These are phyloP conservation scores for Mareca strepera DNA, from an alignment of 2,797 vertebrate genomes.

Conservation along the genomic window DNA sequence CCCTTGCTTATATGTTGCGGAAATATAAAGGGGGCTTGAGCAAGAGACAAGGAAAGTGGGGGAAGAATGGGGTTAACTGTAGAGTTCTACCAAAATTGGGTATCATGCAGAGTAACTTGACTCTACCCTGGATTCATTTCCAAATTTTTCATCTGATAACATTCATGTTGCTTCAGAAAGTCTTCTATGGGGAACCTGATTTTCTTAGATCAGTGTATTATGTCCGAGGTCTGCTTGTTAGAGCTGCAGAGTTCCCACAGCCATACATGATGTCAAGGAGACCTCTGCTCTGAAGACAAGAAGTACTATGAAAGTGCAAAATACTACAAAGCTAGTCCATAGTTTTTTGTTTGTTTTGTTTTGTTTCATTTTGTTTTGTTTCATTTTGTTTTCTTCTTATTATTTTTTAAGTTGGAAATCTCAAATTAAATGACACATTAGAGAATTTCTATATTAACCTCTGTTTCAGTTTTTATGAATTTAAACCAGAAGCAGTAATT, in stretches of 20 bases:
- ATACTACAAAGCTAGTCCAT: neutral
- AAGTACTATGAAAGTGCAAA: neutral
- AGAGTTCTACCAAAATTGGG: neutral
- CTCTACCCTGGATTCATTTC: neutral
- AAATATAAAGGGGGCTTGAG: neutral
- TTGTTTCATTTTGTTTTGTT: no score
- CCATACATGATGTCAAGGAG: neutral
- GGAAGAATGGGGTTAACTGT: neutral
- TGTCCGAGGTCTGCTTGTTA: neutral
- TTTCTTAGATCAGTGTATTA: neutral
- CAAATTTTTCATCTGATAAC: neutral
- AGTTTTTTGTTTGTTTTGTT: neutral
- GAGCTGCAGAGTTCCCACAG: neutral
- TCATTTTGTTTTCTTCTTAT: no score
- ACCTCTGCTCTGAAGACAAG: neutral
- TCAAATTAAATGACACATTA: neutral
- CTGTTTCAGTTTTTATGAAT: neutral
- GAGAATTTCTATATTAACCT: neutral
- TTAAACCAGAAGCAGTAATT: neutral
- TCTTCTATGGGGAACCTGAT: neutral
- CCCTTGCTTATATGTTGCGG: neutral
- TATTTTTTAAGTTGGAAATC: neutral
- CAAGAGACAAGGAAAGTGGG: neutral
- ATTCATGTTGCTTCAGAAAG: neutral
- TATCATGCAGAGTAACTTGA: neutral